Percentiles rank a stretch among this genome's conserved stretches.
Evolutionary conservation across 2,888 invertebrate genomes (phyloP).

Genomic region (Megamerina dolium): DNA sequence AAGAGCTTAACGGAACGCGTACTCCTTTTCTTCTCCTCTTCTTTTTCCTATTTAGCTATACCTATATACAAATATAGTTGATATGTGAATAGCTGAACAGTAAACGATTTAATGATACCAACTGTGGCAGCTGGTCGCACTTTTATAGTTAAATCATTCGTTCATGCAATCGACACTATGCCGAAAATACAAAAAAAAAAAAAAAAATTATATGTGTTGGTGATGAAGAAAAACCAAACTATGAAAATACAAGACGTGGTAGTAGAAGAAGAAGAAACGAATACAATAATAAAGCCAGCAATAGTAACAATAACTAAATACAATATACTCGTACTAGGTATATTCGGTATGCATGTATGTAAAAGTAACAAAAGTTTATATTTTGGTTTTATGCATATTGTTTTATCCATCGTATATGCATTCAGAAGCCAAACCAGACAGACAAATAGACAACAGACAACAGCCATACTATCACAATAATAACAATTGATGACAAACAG

Average conservation of each 20-base stretch:
- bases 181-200: slow-evolving; percentile 4
- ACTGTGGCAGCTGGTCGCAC: slow-evolving; percentile 39
- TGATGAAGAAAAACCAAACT: neutral
- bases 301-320: neutral
- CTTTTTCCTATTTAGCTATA: too few species aligned
- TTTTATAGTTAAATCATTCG: slow-evolving; percentile 42
- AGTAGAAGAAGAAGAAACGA: neutral
- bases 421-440: too few species aligned
- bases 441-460: too few species aligned
- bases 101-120: slow-evolving; percentile 50
- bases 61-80: slow-evolving; percentile 21
- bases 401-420: too few species aligned
- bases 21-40: slow-evolving; percentile 17
- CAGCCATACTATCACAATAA: neutral
- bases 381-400: too few species aligned
- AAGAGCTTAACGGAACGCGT: slow-evolving; percentile 24
- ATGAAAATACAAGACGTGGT: neutral
- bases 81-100: slow-evolving; percentile 39
- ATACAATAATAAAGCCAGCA: neutral
- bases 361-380: too few species aligned
- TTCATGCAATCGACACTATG: slow-evolving; percentile 7
- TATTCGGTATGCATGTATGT: too few species aligned
- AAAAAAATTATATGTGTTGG: too few species aligned
- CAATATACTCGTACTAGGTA: neutral
- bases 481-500: neutral